Conservation (phyloP, 2,797 vertebrate species). For the Centroberyx gerrardi region DNA sequence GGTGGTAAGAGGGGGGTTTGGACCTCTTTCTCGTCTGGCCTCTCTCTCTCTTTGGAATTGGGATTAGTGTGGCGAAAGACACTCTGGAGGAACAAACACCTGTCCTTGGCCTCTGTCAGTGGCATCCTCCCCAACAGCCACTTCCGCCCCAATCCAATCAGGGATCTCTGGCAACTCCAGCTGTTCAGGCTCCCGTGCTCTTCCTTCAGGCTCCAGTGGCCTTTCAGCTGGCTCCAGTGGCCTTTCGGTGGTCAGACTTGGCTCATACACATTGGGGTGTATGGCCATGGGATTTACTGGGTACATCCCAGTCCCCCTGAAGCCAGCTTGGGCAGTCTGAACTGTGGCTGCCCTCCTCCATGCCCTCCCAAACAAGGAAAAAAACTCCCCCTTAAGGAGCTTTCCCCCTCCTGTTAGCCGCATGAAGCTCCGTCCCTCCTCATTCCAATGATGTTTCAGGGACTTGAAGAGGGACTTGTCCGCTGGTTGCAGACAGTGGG, state of each 20-base stretch:
- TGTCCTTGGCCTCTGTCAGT: no score
- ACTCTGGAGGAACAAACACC: no score
- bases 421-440: neutral
- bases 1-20: no score
- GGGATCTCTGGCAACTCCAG: no score
- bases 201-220: no score
- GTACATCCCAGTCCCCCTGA: constrained; percentile 8
- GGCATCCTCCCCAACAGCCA: no score
- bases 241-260: neutral
- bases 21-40: no score
- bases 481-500: constrained; percentile 10
- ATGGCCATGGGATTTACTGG: neutral
- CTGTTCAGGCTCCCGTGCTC: no score
- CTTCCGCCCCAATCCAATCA: no score
- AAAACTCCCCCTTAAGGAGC: neutral
- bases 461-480: constrained; percentile 5
- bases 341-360: constrained; percentile 7
- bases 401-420: neutral
- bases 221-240: neutral
- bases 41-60: no score
- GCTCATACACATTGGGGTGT: neutral
- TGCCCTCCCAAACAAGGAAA: constrained; percentile 2
- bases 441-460: neutral
- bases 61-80: no score
- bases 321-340: constrained; percentile 1